A percentile compares a stretch with the other conserved stretches of the same genome.
phyloP scores from a whole-genome alignment of 2,113 vertebrate species.

The Oriolus oriolus region DNA sequence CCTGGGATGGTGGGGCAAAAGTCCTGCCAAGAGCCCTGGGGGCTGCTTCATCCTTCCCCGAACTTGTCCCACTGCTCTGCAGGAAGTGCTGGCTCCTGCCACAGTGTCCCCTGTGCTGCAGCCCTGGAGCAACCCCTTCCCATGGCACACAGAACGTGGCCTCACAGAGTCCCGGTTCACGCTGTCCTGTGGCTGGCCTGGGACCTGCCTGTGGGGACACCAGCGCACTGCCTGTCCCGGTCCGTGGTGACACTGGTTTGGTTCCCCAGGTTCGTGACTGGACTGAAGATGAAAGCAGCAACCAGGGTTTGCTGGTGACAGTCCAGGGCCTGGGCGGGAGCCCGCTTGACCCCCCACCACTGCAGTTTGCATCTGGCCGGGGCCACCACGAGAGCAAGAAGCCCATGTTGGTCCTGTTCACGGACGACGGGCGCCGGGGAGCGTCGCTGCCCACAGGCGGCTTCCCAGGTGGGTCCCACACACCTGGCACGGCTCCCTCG shows the following conservation, averaged over 20 bases:
- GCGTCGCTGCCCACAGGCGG: neutral
- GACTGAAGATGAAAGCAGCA: slow-evolving; percentile 78
- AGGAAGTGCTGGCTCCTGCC: neutral
- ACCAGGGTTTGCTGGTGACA: slow-evolving; percentile 80
- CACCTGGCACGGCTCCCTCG: rapidly evolving
- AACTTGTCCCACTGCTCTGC: neutral
- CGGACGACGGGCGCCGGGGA: slow-evolving; percentile 80
- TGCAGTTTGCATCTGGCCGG: slow-evolving; percentile 78
- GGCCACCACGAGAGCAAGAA: slow-evolving; percentile 86
- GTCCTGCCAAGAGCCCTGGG: rapidly evolving
- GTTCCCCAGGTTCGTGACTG: slow-evolving; percentile 79
- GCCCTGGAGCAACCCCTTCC: rapidly evolving
- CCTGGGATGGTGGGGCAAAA: neutral
- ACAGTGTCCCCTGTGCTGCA: rapidly evolving
- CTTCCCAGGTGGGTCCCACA: slow-evolving; percentile 61
- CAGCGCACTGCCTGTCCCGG: rapidly evolving
- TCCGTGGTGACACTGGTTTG: rapidly evolving
- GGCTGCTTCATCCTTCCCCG: neutral
- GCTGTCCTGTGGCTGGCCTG: rapidly evolving
- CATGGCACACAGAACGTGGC: rapidly evolving
- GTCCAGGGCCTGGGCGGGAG: slow-evolving; percentile 65
- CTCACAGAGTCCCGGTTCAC: rapidly evolving
- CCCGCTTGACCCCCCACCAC: slow-evolving; percentile 52
- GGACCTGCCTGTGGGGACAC: neutral
- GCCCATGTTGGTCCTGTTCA: slow-evolving; percentile 91